Evolutionary conservation across 2,797 vertebrate species (phyloP).

Genomic region (Tarsius wallacei): DNA sequence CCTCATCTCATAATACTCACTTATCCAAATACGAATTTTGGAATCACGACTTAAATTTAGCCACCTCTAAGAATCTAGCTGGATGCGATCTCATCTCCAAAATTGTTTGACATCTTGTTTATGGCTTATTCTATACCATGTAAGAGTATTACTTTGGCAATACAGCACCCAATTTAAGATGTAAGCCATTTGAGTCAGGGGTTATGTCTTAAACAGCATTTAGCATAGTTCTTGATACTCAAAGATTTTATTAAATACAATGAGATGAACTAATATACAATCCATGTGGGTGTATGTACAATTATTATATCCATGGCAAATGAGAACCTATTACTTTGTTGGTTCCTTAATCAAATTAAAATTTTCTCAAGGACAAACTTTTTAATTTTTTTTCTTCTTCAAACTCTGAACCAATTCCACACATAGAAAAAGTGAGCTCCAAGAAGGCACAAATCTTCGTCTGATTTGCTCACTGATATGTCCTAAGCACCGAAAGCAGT

Average conservation of each 20-base stretch:
- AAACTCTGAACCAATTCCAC: not conserved
- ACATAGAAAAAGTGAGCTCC: not conserved
- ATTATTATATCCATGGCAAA: not conserved
- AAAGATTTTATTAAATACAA: not conserved
- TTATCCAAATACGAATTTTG: not conserved
- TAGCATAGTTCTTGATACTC: not conserved
- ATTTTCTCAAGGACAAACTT: not conserved
- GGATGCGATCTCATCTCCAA: not conserved
- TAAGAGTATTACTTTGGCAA: not conserved
- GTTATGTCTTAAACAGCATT: not conserved
- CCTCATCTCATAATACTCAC: not conserved
- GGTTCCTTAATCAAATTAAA: not conserved
- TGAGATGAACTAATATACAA: not conserved
- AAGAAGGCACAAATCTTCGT: not conserved
- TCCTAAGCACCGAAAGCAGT: not conserved
- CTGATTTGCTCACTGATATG: not conserved
- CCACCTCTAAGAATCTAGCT: not conserved
- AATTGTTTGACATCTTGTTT: not conserved
- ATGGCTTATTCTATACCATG: not conserved
- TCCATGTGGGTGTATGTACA: not conserved
- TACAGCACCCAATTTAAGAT: not conserved
- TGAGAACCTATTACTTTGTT: conserved; percentile 34
- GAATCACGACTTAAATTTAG: not conserved
- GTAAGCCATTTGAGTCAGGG: not conserved
- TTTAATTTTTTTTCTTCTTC: not conserved